Evolutionary conservation across 2,888 invertebrate species (phyloP), one percentile per base, ranked within the genome.

Genomic region (Drosophila setosimentum): DNA sequence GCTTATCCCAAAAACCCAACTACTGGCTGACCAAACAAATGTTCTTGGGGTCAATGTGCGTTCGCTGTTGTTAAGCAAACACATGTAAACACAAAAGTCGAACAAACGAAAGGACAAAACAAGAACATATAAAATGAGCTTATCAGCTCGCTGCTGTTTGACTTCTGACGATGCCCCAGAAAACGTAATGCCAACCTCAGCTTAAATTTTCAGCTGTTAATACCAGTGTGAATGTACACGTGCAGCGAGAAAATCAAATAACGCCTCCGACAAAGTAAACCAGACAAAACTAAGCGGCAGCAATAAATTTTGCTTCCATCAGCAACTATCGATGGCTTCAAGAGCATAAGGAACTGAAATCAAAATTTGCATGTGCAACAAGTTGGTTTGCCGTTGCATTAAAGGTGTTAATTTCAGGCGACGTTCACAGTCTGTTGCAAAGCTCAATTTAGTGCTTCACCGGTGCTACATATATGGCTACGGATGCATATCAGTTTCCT

Each of bases 11-110:
- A 10, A 57, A 30, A 40, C n/a, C 62, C 24, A 40, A 21, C 42
- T 57, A 30, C 54, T 59, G 78, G 73, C 68, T 70, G 74, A 84
- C 78, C 88, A 88, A 85, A 87, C 75, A 88, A 83, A 86, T 88
- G 87, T 82, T 32, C 66, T 83, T 51, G 68, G 68, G 87, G 82
- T 87, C 77, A 79, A 33, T 68, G 50, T 65, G 73, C 55, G 54
- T 54, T 35, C 40, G 70, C 42, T 66, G 68, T 66, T 72, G 64
- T 78, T 75, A 53, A 63, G 68, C 69, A 74, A 86, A 86, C 81
- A 77, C 77, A 79, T 86, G 84, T 83, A 83, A 83, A 82, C 78
- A 87, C 55, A 69, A 58, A 58, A 72, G 63, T 33, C 37, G 51
- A 64, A 58, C 61, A 73, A 83, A 68, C 63, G 63, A 59, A 63